These are phyloP conservation scores for Meloe dianella DNA, from an alignment of 2,888 invertebrate genomes.

Conservation along the genomic window DNA sequence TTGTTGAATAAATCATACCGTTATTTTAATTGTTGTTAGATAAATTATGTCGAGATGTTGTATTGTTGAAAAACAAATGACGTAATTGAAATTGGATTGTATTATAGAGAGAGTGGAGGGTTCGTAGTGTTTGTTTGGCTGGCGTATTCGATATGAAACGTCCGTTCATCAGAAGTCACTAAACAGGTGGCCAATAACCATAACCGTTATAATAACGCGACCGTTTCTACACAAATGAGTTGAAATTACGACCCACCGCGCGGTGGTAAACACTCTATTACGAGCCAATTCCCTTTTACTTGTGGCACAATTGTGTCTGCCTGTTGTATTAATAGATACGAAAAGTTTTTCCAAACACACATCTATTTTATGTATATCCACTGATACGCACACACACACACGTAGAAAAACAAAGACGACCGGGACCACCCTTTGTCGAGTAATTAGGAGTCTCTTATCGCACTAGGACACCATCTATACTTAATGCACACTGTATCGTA, in stretches of 20 bases:
- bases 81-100: slow-evolving; percentile 12
- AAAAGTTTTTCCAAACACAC: slow-evolving; percentile 24
- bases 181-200: slow-evolving; percentile 64
- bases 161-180: slow-evolving; percentile 51
- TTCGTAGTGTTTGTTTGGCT: slow-evolving; percentile 12
- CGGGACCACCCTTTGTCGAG: slow-evolving; percentile 35
- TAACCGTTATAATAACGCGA: slow-evolving; percentile 62
- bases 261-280: slow-evolving; percentile 61
- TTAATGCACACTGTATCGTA: slow-evolving; percentile 44
- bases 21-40: background rate
- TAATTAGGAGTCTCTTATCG: slow-evolving; percentile 52
- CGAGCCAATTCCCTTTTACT: slow-evolving; percentile 56
- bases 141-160: slow-evolving; percentile 32
- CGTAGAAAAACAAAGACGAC: background rate
- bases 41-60: background rate
- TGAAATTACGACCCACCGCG: slow-evolving; percentile 61
- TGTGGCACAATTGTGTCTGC: slow-evolving; percentile 50
- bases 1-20: background rate
- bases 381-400: background rate
- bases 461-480: slow-evolving; percentile 48
- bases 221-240: slow-evolving; percentile 63
- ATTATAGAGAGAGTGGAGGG: slow-evolving; percentile 1
- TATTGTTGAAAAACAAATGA: slow-evolving; percentile 3
- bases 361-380: background rate
- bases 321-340: slow-evolving; percentile 11